These are phyloP conservation scores for Lasioglossum baleicum DNA, from an alignment of 1,140 invertebrate species.

Conservation along the genomic window DNA sequence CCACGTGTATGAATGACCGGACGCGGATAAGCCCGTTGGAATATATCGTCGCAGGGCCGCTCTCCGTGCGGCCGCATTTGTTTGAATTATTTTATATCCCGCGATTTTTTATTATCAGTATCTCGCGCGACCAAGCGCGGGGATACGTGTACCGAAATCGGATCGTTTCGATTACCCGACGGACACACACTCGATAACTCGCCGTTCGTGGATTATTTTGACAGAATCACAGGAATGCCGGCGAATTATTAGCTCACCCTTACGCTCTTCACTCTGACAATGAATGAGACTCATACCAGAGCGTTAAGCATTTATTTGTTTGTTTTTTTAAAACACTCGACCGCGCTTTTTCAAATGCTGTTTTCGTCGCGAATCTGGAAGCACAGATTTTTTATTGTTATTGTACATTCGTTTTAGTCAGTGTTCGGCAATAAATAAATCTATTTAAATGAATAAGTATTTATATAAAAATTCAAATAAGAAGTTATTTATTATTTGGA, in stretches of 20 bases:
- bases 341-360: too few relatives aligned
- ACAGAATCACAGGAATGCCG: not conserved
- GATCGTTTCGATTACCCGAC: constrained; percentile 1
- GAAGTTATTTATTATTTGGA: too few relatives aligned
- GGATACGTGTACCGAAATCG: constrained; percentile 20
- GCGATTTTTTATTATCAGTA: constrained; percentile 76
- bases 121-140: constrained; percentile 52
- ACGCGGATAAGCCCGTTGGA: constrained; percentile 71
- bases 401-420: too few relatives aligned
- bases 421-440: too few relatives aligned
- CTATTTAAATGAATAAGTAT: too few relatives aligned
- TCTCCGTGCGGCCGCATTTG: constrained; percentile 67
- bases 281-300: too few relatives aligned
- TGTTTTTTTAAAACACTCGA: too few relatives aligned
- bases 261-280: not conserved
- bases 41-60: constrained; percentile 69
- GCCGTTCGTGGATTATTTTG: constrained; percentile 3
- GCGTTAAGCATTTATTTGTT: too few relatives aligned
- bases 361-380: too few relatives aligned
- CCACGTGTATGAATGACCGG: constrained; percentile 76
- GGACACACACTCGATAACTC: not conserved
- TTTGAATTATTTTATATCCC: constrained; percentile 78
- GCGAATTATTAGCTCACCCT: not conserved
- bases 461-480: too few relatives aligned
- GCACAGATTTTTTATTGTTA: too few relatives aligned